Base-by-base conservation (phyloP, 2,113 vertebrate genomes). In the Oryzias woworae region DNA sequence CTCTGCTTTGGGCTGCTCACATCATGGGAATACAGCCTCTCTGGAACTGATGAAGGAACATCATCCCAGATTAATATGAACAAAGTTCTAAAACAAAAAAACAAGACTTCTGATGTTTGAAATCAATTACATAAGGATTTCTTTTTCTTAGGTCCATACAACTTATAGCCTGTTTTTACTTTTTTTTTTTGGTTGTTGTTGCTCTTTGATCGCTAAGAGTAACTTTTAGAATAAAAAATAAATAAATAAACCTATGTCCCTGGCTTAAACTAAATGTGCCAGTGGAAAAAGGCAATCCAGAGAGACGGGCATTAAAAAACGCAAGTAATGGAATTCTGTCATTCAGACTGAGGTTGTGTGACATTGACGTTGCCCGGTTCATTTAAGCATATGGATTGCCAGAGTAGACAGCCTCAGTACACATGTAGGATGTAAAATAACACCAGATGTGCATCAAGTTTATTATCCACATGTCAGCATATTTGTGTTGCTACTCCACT, bases 1-100 rank as follows among this genome's bases (percentile, higher is more conserved):
- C 73, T 56, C 54, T 15, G 67, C 73, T 69, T 49, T 53, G 73
- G 60, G 79, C 67, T 61, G 66, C 50, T 75, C 63, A 43, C 66
- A 65, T 58, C 53, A 51, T 42, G 52, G 62, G 83, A 72, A 53
- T 56, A 61, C 70, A 66, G 63, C 53, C 45, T 16, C 49, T 15
- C 52, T 24, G 58, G 46, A 28, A 62, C 7, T 61, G 28, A 23
- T 5, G 17, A 59, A 42, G 43, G 52, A 49, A 24, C 14, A 53
- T 53, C 61, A 42, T n/a, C 26, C 5, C 1, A 53, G 26, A 66
- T 64, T 54, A 12, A 55, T 62, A 58, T 24, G 50, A 55, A 28
- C 17, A n/a, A 20, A 22, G 14, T 50, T 22, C 15, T 52, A 14
- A 31, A 61, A 41, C 13, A 46, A 18, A 42, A 36, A 28, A 26